Evolutionary conservation across 2,888 invertebrate genomes (phyloP).

Genomic region (Bembecia ichneumoniformis): DNA sequence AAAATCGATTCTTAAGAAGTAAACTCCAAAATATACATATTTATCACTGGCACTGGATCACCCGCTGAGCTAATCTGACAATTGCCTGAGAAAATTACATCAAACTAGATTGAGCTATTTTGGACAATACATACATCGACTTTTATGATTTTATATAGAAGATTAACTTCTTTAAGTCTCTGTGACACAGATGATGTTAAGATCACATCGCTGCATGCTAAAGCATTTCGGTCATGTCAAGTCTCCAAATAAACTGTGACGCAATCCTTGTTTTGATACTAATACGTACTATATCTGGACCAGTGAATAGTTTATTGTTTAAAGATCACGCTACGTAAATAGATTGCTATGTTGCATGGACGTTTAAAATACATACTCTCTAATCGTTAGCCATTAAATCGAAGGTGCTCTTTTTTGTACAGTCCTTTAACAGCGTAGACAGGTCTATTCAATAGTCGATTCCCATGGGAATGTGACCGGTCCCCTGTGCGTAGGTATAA

Average conservation of each 20-base stretch:
- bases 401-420: neutral
- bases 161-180: too few relatives aligned
- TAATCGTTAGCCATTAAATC: neutral
- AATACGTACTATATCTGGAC: neutral
- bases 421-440: neutral
- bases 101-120: too few relatives aligned
- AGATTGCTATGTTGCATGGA: constrained; percentile 5
- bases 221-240: constrained; percentile 38
- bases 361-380: constrained; percentile 14
- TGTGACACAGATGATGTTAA: too few relatives aligned
- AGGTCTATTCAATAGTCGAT: neutral
- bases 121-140: too few relatives aligned
- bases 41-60: too few relatives aligned
- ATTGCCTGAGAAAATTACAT: too few relatives aligned
- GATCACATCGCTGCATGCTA: too few relatives aligned
- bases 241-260: constrained; percentile 54
- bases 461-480: neutral
- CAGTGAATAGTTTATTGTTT: neutral
- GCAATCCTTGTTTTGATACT: constrained; percentile 23
- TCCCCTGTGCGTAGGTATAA: too few relatives aligned
- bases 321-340: neutral
- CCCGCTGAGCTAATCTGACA: too few relatives aligned
- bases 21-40: too few relatives aligned
- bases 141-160: too few relatives aligned
- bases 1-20: too few relatives aligned